These are phyloP conservation scores for Troilus luridus DNA, from an alignment of 2,888 invertebrate species.

Conservation along the genomic window DNA sequence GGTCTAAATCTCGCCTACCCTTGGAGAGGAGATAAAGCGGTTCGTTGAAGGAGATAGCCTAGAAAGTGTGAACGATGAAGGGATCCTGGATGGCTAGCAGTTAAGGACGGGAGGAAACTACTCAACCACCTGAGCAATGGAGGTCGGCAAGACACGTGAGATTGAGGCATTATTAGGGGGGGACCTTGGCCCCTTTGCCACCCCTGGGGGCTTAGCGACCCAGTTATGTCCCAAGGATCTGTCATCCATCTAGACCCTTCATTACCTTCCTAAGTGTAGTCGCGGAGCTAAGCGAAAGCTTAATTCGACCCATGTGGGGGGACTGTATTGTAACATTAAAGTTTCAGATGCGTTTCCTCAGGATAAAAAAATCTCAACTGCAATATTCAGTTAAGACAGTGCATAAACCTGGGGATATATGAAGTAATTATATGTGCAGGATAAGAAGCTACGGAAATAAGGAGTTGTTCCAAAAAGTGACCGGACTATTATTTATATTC, in stretches of 20 bases:
- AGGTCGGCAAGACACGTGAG: slow-evolving; percentile 21
- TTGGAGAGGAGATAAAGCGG: not conserved
- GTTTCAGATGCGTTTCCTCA: not conserved
- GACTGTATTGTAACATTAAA: too few species aligned
- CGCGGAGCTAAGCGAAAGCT: not conserved
- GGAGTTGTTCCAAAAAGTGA: too few species aligned
- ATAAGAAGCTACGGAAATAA: too few species aligned
- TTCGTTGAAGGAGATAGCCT: not conserved
- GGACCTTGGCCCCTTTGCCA: not conserved
- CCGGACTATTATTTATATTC: too few species aligned
- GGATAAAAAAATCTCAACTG: too few species aligned
- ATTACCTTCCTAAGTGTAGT: not conserved
- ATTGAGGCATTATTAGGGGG: not conserved
- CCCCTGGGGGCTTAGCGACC: not conserved
- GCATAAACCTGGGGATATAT: too few species aligned
- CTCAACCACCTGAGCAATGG: not conserved
- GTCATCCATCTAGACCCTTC: slow-evolving; percentile 13
- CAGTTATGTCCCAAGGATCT: not conserved
- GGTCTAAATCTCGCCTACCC: not conserved
- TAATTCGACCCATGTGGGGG: not conserved
- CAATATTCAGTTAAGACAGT: too few species aligned
- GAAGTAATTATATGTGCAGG: too few species aligned
- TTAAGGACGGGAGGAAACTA: not conserved
- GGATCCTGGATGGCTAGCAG: not conserved
- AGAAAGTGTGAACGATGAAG: not conserved